Percentiles rank a stretch among this genome's conserved stretches.
Conservation (phyloP, 30 jellyfish, hydroid and myxozoan species). For the Catostylus mosaicus region DNA sequence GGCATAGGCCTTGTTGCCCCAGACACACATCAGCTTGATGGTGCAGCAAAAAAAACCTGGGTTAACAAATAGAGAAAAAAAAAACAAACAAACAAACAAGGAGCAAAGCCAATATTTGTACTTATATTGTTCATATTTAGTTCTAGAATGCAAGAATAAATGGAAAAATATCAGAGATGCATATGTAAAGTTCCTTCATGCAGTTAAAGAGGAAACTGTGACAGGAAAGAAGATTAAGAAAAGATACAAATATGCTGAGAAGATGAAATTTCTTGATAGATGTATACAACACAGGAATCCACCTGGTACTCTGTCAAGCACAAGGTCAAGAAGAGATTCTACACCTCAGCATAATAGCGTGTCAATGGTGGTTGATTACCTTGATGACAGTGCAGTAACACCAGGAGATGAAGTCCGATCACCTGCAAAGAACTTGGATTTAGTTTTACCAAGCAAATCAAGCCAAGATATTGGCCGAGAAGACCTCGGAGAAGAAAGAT, state of each 20-base stretch:
- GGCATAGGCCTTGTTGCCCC: too few species aligned
- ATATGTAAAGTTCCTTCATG: conserved; percentile 63
- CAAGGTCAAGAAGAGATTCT: conserved; percentile 34
- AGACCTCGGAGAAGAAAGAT: conserved; percentile 22
- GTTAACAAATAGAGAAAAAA: too few species aligned
- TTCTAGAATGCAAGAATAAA: conserved; percentile 67
- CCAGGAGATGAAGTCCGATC: conserved; percentile 1
- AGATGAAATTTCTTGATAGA: conserved; percentile 54
- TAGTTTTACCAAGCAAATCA: not conserved
- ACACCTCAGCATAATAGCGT: conserved; percentile 57
- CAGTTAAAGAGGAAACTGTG: conserved; percentile 34
- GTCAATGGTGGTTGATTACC: conserved; percentile 59
- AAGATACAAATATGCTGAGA: conserved; percentile 73
- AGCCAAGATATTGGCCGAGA: conserved; percentile 11
- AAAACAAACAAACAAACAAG: too few species aligned
- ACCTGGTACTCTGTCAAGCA: conserved; percentile 28
- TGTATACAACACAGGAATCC: conserved; percentile 71
- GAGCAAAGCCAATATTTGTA: conserved; percentile 10
- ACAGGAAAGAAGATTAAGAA: conserved; percentile 52
- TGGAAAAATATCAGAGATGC: conserved; percentile 84
- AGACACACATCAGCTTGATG: too few species aligned
- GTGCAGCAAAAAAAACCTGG: too few species aligned
- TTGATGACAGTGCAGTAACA: conserved; percentile 13
- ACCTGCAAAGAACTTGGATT: conserved; percentile 3
- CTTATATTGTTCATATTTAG: conserved; percentile 6